These are phyloP conservation scores for Aphidius gifuensis DNA, from an alignment of 1,140 invertebrate genomes.

Conservation along the genomic window DNA sequence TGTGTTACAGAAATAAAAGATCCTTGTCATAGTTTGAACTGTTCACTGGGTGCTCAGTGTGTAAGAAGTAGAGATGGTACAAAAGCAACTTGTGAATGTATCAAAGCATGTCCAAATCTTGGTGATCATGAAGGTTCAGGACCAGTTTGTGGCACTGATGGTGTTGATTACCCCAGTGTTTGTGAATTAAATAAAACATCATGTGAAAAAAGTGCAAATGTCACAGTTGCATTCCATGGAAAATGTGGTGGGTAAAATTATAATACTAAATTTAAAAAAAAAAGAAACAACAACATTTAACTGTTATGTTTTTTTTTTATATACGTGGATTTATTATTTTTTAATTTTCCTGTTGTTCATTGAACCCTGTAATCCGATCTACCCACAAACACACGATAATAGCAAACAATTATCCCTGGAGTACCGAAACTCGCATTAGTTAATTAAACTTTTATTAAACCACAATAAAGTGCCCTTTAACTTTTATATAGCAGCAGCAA, in stretches of 20 bases:
- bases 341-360: too few relatives aligned
- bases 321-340: too few relatives aligned
- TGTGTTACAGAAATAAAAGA: slow-evolving; percentile 69
- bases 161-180: slow-evolving; percentile 70
- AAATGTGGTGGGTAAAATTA: slow-evolving; percentile 76
- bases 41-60: slow-evolving; percentile 73
- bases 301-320: too few relatives aligned
- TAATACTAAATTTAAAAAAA: background rate
- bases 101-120: slow-evolving; percentile 72
- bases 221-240: slow-evolving; percentile 82
- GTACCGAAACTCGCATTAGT: background rate
- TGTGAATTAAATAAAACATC: slow-evolving; percentile 80
- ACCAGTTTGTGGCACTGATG: slow-evolving; percentile 73
- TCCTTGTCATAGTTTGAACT: slow-evolving; percentile 72
- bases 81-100: slow-evolving; percentile 71
- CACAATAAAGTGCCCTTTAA: background rate
- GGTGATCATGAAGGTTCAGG: slow-evolving; percentile 74
- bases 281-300: background rate
- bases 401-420: too few relatives aligned
- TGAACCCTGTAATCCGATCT: too few relatives aligned
- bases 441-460: slow-evolving; percentile 20
- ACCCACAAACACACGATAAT: too few relatives aligned
- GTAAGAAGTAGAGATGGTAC: slow-evolving; percentile 72
- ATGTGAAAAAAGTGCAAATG: slow-evolving; percentile 70
- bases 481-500: too few relatives aligned